Evolutionary conservation across 2,888 invertebrate species (phyloP).

Genomic region (Lymantria monacha): DNA sequence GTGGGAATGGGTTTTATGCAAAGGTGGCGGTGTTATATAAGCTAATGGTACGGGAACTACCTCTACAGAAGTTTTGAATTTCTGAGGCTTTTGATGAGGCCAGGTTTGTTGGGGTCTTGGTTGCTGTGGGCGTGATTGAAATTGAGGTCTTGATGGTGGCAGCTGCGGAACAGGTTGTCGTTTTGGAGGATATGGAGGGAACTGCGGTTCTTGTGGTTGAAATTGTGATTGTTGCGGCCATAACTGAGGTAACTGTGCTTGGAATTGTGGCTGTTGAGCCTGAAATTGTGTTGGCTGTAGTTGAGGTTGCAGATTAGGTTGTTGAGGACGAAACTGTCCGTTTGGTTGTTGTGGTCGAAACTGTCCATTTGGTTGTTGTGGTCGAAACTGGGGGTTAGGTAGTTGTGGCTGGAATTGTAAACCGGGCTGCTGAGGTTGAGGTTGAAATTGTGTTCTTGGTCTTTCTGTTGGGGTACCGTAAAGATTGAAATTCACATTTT

Average conservation of each 20-base stretch:
- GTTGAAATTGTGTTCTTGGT: conserved; percentile 10
- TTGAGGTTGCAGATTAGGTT: conserved; percentile 2
- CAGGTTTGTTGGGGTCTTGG: conserved; percentile 11
- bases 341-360: conserved; percentile 16
- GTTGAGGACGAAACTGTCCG: conserved; percentile 20
- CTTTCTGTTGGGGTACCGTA: conserved; percentile 45
- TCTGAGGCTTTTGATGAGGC: conserved; percentile 45
- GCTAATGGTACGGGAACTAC: conserved; percentile 67
- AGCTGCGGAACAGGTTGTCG: conserved; percentile 12
- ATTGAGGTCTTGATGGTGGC: conserved; percentile 12
- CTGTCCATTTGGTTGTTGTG: conserved; percentile 12
- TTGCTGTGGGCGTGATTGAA: conserved; percentile 13
- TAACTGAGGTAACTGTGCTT: conserved; percentile 18
- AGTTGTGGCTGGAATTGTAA: conserved; percentile 11
- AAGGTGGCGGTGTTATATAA: conserved; percentile 69
- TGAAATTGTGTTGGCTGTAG: neutral
- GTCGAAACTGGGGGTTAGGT: conserved; percentile 10
- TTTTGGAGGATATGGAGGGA: conserved; percentile 12
- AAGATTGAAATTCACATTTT: conserved; percentile 58
- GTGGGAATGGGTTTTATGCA: conserved; percentile 42
- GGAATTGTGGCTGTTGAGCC: conserved; percentile 15
- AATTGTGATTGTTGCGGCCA: conserved; percentile 17
- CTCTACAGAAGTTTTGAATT: conserved; percentile 67
- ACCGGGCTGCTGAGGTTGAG: conserved; percentile 8
- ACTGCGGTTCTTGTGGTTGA: conserved; percentile 14